Base-by-base conservation (phyloP, 2,888 invertebrate genomes). In the Nasonia oneida region DNA sequence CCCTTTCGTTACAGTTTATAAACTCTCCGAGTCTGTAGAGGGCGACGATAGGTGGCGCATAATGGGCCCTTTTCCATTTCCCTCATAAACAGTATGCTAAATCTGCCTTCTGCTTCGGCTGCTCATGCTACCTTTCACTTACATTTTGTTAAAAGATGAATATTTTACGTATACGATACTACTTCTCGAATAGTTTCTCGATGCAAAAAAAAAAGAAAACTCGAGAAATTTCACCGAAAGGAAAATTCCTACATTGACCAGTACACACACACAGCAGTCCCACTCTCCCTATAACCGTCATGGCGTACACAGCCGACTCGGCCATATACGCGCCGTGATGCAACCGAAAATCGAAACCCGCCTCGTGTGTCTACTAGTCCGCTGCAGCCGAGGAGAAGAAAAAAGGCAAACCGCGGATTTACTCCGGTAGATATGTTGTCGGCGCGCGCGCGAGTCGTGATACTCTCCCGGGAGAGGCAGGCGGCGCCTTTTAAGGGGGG, bases 311-410 rank as follows among this genome's bases (percentile, higher is more conserved):
- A 61, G 23, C n/a, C 57, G 23, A 53, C 53, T 53, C 53, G 18
- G 29, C 83, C 83, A 78, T 83, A 83, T 78, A 83, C 33, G 79
- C 78, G 64, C n/a, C 78, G 79, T 79, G 84, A 84, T 73, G 84
- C 79, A 84, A 79, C 53, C 64, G 74, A 84, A 79, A 84, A 84
- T 79, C 79, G 74, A 79, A 79, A 79, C 53, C 74, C 84, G 50
- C 71, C 71, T 77, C 53, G 57, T 37, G 57, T 37, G 18, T 29
- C 57, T 61, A 61, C 57, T 61, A 61, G 57, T 33, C 33, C 3
- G 33, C 33, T 2, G 47, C 23, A n/a, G 42, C 4, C 12, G 23
- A 64, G 39, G 42, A 77, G 39, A 53, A 64, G 37, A 37, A 70
- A 70, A 70, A 23, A 33, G 71, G 70, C 57, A 42, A 81, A 73